Base-by-base conservation (phyloP, 2,113 vertebrate species). In the Rousettus leschenaultii region DNA sequence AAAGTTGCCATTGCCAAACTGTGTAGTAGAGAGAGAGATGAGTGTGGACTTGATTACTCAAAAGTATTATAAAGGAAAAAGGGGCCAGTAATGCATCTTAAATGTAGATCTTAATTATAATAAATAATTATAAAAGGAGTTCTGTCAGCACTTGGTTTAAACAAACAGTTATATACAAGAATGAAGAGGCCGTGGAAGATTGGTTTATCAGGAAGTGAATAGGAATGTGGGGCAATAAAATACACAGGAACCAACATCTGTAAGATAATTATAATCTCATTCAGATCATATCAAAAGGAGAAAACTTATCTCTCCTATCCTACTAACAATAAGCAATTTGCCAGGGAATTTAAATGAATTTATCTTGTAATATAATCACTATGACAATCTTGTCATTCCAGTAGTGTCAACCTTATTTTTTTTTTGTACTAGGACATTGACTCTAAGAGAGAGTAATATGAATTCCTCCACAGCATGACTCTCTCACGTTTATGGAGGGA, bases 401-500 rank as follows among this genome's bases (percentile, higher is more conserved):
- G n/a, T 33, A 75, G 9, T 53, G 18, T 65, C 57, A 85, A 95
- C 6, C 19, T n/a, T 91, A 83, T 59, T 61, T 96, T 73, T 68
- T 68, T n/a, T n/a, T 53, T 33, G 30, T 9, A 78, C 63, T 59
- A 33, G 11, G 45, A 71, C 0, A 84, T 9, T 78, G 68, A 84
- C 24, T 95, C 68, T 79, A 86, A 91, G 43, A 68, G 14, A 22
- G 4, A 26, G 48, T 89, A 78, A 86, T 71, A 2, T 28, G 68
- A 94, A 79, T 82, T 86, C 18, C 19, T 63, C 96, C 90, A 98
- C 95, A 79, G 92, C 13, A 51, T 94, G 95, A 95, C 96, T 89
- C 89, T 97, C 96, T 97, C 97, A 97, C 95, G 51, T 97, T 93
- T 75, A 30, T 33, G 77, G 97, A 92, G 92, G 97, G 94, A 66